Base-by-base conservation (phyloP, 2,113 vertebrate species). In the Baryphthengus martii region DNA sequence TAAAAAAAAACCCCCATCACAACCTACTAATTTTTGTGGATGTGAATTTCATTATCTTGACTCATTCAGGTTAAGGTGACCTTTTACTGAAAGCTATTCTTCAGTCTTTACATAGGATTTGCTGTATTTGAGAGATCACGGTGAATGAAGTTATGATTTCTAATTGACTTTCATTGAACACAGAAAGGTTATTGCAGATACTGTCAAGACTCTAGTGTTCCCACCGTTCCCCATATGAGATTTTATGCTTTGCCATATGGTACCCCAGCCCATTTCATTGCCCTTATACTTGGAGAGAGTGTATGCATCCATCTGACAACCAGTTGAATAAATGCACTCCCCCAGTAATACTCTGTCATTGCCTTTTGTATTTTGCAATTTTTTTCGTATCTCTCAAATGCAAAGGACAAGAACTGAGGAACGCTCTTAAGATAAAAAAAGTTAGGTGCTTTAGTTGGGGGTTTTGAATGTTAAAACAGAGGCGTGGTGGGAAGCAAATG, bases 111-210 rank as follows among this genome's bases (percentile, higher is more conserved):
- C 24, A 70, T 87, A 19, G 14, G 20, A 47, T 73, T 89, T 80
- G 85, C 85, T 76, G 28, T 79, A 56, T 91, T 83, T 93, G 58
- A 77, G 58, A 50, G 16, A 50, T 85, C 42, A 80, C 0, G 0
- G 50, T 80, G 59, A 88, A 37, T 82, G 39, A 90, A 94, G 25
- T 76, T 84, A 73, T 50, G 52, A 47, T 90, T 93, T 94, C 42
- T 93, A 58, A 93, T 79, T 88, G 93, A 94, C 74, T 93, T 85
- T 83, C 93, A 63, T 44, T 91, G 78, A 91, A 45, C 24, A n/a
- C 67, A 42, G 49, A 91, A 89, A 91, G 67, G 63, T 95, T 83
- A 76, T 33, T 89, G 71, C 58, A 62, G 53, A 66, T 79, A 89
- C 76, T 91, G 49, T 91, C 70, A 91, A 66, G 74, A 66, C 59